Base-by-base conservation (phyloP, 2,888 invertebrate genomes). In the Strigamia crassipes region DNA sequence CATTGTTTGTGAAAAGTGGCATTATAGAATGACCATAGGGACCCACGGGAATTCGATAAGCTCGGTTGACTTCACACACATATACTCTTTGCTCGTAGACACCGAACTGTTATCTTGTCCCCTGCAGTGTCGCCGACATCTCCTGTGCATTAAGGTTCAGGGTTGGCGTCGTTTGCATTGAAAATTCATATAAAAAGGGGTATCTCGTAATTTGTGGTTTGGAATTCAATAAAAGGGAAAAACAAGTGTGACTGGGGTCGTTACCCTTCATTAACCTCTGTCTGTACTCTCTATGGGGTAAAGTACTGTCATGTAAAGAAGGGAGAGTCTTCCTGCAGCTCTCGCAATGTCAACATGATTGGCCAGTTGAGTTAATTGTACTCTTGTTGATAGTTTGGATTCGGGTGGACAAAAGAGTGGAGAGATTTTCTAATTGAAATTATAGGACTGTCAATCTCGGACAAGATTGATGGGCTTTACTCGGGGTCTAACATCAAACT, bases 391-490 rank as follows among this genome's bases (percentile, higher is more conserved):
- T 73, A 9, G 27, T 73, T 73, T 12, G 73, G 73, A 73, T 23
- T 73, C 73, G 31, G 31, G 73, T 31, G 73, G 73, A 73, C 73
- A 31, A 31, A 27, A 73, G 31, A 73, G 15, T 73, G 31, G 9
- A 27, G 73, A 73, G 27, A 27, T 73, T 73, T 73, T 73, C 73
- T 73, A 73, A 73, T 73, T 73, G 73, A 31, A 73, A 31, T 73
- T 73, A 73, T 73, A 4, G 73, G 73, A 27, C 23, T 73, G 73
- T 73, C 73, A 73, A 12, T 31, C 73, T 73, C 13, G 5, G 21
- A 27, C 73, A 4, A 73, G 31, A 73, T 73, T 73, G 73, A 73
- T 73, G 73, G 6, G 10, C 18, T 15, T 18, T n/a, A 56, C 18
- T 38, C 38, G 38, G 9, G 38, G 6, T 38, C 8, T 38, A 38